phyloP scores from a whole-genome alignment of 1,140 invertebrate genomes.

The Triops longicaudatus region DNA sequence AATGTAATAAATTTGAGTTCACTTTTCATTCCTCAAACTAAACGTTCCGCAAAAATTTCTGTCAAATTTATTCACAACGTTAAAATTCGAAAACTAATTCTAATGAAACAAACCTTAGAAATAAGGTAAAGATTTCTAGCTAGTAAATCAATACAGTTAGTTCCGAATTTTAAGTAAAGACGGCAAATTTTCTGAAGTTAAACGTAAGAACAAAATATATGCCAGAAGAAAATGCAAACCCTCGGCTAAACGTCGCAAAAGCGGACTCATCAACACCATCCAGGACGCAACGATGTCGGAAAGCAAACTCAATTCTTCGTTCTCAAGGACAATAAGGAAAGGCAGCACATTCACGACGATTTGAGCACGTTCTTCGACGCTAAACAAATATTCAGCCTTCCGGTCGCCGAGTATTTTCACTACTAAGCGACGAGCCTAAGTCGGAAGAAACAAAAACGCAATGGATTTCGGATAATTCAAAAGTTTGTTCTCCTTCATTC shows the following conservation, averaged over 20 bases:
- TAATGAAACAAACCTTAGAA: too few species aligned
- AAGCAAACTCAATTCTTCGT: neutral
- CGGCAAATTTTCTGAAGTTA: too few species aligned
- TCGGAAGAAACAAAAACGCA: too few species aligned
- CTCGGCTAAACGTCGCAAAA: neutral
- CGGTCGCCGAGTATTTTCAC: slow-evolving; percentile 16
- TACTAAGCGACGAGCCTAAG: neutral
- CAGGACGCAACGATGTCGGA: neutral
- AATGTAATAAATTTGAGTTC: neutral
- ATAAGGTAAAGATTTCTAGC: too few species aligned
- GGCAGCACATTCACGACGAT: neutral
- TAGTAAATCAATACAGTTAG: too few species aligned
- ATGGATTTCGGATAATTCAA: too few species aligned
- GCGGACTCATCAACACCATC: neutral
- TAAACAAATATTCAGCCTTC: neutral
- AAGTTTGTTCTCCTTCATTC: neutral
- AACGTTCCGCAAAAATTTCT: too few species aligned
- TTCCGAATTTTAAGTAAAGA: too few species aligned
- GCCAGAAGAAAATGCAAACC: neutral
- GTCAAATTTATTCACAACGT: too few species aligned
- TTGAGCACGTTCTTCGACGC: slow-evolving; percentile 4
- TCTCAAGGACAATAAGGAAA: neutral
- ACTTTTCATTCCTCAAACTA: neutral
- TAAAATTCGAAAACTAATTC: too few species aligned
- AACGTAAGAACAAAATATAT: too few species aligned